These are phyloP conservation scores for Formica aserva DNA, from an alignment of 2,888 invertebrate species.

Conservation along the genomic window DNA sequence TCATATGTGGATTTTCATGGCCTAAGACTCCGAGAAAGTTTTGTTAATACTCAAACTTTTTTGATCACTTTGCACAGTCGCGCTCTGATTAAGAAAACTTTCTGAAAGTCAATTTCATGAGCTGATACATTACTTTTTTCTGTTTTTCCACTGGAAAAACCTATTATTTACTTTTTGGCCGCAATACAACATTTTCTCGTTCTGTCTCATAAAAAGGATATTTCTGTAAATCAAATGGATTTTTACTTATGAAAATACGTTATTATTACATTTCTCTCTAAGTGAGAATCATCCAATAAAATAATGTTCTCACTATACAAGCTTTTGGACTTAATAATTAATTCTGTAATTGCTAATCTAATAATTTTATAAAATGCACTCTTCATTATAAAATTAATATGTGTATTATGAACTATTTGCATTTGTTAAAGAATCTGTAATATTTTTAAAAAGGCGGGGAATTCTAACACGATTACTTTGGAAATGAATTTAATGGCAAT, in stretches of 20 bases:
- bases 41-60: constrained; percentile 59
- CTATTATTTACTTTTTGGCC: not conserved
- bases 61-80: not conserved
- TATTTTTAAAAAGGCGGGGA: not conserved
- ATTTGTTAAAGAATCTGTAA: not conserved
- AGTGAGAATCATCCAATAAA: not conserved
- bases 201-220: not conserved
- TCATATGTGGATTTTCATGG: constrained; percentile 51
- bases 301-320: not conserved
- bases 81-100: constrained; percentile 35
- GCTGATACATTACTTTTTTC: constrained; percentile 15
- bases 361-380: not conserved
- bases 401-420: not conserved
- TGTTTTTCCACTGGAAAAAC: not conserved
- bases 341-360: not conserved
- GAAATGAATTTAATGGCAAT: not conserved
- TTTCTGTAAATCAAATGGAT: not conserved
- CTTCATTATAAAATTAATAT: not conserved
- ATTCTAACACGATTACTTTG: not conserved
- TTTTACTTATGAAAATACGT: not conserved
- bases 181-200: not conserved
- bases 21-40: constrained; percentile 51
- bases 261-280: not conserved
- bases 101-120: constrained; percentile 24
- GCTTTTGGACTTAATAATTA: not conserved